These are phyloP conservation scores for Allophyes oxyacanthae DNA, from an alignment of 2,888 invertebrate species.

Conservation along the genomic window DNA sequence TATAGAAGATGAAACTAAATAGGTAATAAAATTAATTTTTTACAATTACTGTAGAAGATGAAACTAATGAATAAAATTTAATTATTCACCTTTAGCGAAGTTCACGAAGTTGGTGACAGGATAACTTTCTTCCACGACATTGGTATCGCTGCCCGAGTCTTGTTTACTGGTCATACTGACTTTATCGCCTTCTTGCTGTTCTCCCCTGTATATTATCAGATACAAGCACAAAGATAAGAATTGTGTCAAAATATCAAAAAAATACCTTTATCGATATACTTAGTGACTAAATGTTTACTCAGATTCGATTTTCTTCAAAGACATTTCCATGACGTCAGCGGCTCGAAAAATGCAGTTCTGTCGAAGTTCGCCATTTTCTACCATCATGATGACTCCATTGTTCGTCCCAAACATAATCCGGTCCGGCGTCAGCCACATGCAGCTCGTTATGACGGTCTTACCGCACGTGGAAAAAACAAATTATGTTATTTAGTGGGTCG, in stretches of 20 bases:
- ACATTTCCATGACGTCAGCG: conserved; percentile 89
- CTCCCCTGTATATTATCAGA: conserved; percentile 60
- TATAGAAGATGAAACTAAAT: background rate
- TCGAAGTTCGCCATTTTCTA: conserved; percentile 96
- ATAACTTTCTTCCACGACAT: conserved; percentile 62
- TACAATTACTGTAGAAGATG: background rate
- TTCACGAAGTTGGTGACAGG: conserved; percentile 86
- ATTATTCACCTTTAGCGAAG: conserved; percentile 83
- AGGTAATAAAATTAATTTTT: too few species aligned
- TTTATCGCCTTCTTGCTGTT: conserved; percentile 77
- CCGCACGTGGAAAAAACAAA: conserved; percentile 38
- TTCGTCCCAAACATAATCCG: conserved; percentile 95
- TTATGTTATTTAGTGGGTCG: conserved; percentile 34
- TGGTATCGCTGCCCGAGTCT: conserved; percentile 67
- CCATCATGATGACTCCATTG: conserved; percentile 92
- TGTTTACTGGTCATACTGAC: conserved; percentile 76
- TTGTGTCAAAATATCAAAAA: too few species aligned
- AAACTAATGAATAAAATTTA: too few species aligned
- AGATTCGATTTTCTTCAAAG: conserved; percentile 90
- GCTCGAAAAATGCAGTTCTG: conserved; percentile 90
- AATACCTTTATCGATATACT: too few species aligned
- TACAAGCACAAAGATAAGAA: background rate
- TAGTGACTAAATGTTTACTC: conserved; percentile 76
- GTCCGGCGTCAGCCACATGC: conserved; percentile 95
- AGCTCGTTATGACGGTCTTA: conserved; percentile 91